Base-by-base conservation (phyloP, 2,888 invertebrate species). In the Uropetala carovei region DNA sequence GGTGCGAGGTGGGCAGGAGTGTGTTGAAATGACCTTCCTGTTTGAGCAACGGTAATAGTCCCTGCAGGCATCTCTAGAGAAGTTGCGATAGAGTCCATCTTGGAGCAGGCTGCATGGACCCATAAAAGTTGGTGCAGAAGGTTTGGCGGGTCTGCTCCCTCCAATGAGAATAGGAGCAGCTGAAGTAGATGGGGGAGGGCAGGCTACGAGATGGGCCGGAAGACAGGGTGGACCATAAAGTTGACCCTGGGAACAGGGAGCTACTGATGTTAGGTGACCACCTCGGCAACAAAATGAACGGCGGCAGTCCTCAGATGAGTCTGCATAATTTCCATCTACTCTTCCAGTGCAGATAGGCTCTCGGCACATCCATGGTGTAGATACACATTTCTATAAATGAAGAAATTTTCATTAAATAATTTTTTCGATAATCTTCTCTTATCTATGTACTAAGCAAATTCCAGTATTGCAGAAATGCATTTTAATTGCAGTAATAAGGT, bases 331-430 rank as follows among this genome's bases (percentile, higher is more conserved):
- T 0, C 96, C 96, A 94, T 96, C 96, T 1, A 96, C 95, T 81
- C 96, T 95, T 0, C 96, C 96, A 11, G 96, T 95, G 94, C 96
- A 96, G 81, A 96, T 95, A 18, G 96, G 96, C 93, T 96, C 96
- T 94, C 96, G 96, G 94, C 96, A 96, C 56, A 96, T 95, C 91
- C 96, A 96, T 18, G 92, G 92, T 30, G 92, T 89, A n/a, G 60
- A n/a, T 64, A 92, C 93, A 92, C 94, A 94, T 59, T 84, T 92
- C 94, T 94, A 92, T 22, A 92, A 92, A 82, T 83, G 93, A 92
- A 81, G 82, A 81, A 43, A 91, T 43, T 56, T 64, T 85, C 16
- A 0, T n/a, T 92, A 56, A 91, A 75, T 92, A 0, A 81, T 14
- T 0, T 27, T 56, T 18, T 57, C 18, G 0, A 43, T 89, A 27